Base-by-base conservation (phyloP, 2,888 invertebrate species). In the Orthosia gothica region DNA sequence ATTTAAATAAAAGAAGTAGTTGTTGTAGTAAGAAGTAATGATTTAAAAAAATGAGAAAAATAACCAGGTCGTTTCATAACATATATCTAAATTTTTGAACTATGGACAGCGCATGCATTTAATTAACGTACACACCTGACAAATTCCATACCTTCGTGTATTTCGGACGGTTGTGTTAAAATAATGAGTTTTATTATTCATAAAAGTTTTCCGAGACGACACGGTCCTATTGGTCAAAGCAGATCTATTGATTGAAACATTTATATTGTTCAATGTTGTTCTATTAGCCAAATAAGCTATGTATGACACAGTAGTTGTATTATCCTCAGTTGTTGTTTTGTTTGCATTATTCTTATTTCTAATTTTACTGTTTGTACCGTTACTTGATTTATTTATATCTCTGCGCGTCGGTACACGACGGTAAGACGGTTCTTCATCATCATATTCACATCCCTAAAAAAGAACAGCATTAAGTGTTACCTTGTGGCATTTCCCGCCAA, bases 81-180 rank as follows among this genome's bases (percentile, higher is more conserved):
- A 40, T n/a, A 2, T n/a, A 40, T 1, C 3, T 13, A 59, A 59
- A n/a, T 40, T 13, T n/a, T n/a, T 40, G n/a, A 40, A 40, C 12
- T 13, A 15, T n/a, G n/a, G 13, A 1, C 59, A 59, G 40, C n/a
- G 2, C 4, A n/a, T 47, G 20, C 9, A 62, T 62, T 47, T 45
- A 50, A 61, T 40, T 12, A 61, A 11, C 13, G 3, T 65, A 81
- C 69, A 59, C n/a, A 80, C 82, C 83, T 83, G 83, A 63, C 83
- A 83, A 67, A 83, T 79, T 32, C 82, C 81, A 45, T 49, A n/a
- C 16, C 64, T 73, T 62, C 81, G 72, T 26, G 76, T 16, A 49
- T 15, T 0, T 54, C 26, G n/a, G 7, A 9, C 1, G 23, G 57
- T 54, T 74, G 16, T 16, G 12, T 69, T 62, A 40, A 59, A 52